A percentile compares a stretch with the other conserved stretches of the same genome.
phyloP scores from a whole-genome alignment of 2,113 vertebrate species.

The Cyanoliseus patagonus region DNA sequence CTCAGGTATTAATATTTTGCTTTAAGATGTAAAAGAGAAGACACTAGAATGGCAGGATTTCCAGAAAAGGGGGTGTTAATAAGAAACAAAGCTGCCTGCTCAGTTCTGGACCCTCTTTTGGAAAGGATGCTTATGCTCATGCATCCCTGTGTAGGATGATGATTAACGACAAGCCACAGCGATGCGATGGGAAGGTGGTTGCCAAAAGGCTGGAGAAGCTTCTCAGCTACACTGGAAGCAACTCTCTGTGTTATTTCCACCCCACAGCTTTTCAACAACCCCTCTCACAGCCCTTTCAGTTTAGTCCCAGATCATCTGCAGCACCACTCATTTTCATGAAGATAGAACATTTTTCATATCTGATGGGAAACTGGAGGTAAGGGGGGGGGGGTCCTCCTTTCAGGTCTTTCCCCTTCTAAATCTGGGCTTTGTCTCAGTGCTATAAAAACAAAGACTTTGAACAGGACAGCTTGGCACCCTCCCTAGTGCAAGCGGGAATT shows the following conservation, averaged over 20 bases:
- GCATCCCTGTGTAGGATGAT: fast-evolving
- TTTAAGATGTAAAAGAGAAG: conserved; percentile 51
- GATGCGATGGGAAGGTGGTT: fast-evolving
- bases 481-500: not conserved
- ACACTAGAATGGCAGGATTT: not conserved
- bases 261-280: not conserved
- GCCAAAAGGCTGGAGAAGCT: not conserved
- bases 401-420: not conserved
- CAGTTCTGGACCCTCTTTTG: not conserved
- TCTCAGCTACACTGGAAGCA: not conserved
- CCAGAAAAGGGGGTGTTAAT: not conserved
- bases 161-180: not conserved
- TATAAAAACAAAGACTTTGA: not conserved
- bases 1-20: conserved; percentile 58
- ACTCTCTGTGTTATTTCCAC: not conserved
- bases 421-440: not conserved
- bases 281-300: not conserved
- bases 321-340: not conserved
- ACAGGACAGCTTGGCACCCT: conserved; percentile 7
- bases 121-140: not conserved
- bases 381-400: not conserved
- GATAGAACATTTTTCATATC: not conserved
- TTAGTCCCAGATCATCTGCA: not conserved
- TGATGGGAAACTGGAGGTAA: not conserved
- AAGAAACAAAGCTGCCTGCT: not conserved